These are phyloP conservation scores for Penaeus japonicus DNA, from an alignment of 1,140 invertebrate species.

Conservation along the genomic window DNA sequence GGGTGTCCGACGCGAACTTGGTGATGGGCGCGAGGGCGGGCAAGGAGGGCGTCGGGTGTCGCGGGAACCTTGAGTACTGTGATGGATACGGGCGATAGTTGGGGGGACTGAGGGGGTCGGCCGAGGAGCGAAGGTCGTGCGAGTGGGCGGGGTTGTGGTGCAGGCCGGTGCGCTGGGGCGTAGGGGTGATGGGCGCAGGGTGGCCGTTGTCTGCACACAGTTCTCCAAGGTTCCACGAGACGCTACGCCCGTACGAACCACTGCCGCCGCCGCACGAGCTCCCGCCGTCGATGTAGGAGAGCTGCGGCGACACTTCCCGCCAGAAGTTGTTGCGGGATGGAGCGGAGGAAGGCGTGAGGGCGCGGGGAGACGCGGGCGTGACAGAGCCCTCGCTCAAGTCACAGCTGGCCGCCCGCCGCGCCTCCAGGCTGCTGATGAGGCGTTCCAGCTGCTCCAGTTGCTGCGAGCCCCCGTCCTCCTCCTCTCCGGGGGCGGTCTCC, in stretches of 20 bases:
- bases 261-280: constrained; percentile 39
- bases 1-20: constrained; percentile 31
- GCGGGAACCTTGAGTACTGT: neutral
- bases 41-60: constrained; percentile 3
- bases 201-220: constrained; percentile 31
- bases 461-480: constrained; percentile 19
- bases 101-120: constrained; percentile 31
- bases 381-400: constrained; percentile 36
- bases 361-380: constrained; percentile 35
- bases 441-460: constrained; percentile 50
- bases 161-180: neutral
- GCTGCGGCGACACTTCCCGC: constrained; percentile 61
- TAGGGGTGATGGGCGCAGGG: constrained; percentile 16
- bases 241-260: constrained; percentile 37
- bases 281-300: constrained; percentile 61
- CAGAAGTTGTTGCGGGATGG: constrained; percentile 60
- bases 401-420: constrained; percentile 44
- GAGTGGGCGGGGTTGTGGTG: too few relatives aligned
- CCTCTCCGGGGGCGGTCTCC: constrained; percentile 14
- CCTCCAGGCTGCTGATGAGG: constrained; percentile 44
- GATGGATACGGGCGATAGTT: neutral
- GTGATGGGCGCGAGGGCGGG: constrained; percentile 40
- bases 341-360: constrained; percentile 37
- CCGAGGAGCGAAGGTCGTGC: constrained; percentile 22
- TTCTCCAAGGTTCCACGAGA: constrained; percentile 48